Evolutionary conservation across 2,888 invertebrate genomes (phyloP).

Genomic region (Chelonus formosanus): DNA sequence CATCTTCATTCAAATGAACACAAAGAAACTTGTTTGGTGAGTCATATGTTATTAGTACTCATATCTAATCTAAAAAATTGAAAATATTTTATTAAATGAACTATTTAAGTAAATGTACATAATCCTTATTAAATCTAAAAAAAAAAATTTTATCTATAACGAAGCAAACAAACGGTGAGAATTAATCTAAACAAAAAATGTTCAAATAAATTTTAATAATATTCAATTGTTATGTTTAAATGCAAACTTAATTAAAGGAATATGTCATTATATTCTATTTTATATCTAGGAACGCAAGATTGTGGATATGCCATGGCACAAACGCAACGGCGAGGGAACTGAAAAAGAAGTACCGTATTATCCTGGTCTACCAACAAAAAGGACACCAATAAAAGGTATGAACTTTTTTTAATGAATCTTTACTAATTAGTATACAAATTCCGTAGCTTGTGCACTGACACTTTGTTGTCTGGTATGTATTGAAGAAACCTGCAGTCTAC

Average conservation of each 20-base stretch:
- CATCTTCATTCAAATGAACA: conserved; percentile 84
- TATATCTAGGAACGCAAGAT: conserved; percentile 68
- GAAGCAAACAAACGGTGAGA: neutral
- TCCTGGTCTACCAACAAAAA: conserved; percentile 77
- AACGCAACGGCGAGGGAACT: conserved; percentile 68
- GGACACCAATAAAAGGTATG: conserved; percentile 83
- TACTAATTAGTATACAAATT: conserved; percentile 60
- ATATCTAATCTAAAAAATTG: neutral
- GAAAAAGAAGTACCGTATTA: conserved; percentile 75
- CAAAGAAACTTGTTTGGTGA: conserved; percentile 68
- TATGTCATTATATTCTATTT: too few species aligned
- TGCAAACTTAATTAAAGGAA: too few species aligned
- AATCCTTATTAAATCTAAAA: too few species aligned
- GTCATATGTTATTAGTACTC: conserved; percentile 35
- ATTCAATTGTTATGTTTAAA: too few species aligned
- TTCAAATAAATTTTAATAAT: too few species aligned
- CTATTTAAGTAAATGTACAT: neutral
- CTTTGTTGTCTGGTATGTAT: conserved; percentile 62
- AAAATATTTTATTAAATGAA: conserved; percentile 37
- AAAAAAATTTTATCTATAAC: too few species aligned
- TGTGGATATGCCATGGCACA: conserved; percentile 81
- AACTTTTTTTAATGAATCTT: conserved; percentile 49
- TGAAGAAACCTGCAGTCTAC: conserved; percentile 51
- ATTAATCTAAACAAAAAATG: neutral
- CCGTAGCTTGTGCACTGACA: conserved; percentile 63